Evolutionary conservation across 1,140 invertebrate genomes (phyloP).

Genomic region (Gryllus bimaculatus): DNA sequence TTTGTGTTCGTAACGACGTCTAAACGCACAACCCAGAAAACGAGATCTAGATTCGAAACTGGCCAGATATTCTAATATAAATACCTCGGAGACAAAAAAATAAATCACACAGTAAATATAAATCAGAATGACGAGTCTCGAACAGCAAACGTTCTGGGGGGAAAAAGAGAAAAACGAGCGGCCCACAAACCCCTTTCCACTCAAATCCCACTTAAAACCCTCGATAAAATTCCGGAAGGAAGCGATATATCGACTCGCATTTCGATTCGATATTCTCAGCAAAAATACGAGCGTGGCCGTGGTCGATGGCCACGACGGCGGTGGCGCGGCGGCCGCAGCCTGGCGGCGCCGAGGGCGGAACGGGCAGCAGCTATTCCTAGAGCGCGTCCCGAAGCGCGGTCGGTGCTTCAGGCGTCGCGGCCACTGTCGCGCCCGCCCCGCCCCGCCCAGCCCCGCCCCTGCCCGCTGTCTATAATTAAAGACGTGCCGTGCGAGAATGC

Average conservation of each 20-base stretch:
- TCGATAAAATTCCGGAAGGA: neutral
- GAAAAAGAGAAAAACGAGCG: neutral
- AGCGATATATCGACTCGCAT: neutral
- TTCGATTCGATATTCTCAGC: neutral
- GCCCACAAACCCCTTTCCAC: neutral
- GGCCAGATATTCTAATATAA: neutral
- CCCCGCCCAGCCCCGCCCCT: too few species aligned
- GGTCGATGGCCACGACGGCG: neutral
- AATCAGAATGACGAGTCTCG: neutral
- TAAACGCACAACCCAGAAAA: too few species aligned
- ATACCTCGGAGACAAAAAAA: neutral
- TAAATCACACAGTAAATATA: neutral
- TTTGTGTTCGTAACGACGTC: too few species aligned
- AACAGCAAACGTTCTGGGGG: neutral
- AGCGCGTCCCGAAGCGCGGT: too few species aligned
- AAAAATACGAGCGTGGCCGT: neutral
- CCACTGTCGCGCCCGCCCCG: too few species aligned
- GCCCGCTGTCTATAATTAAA: neutral
- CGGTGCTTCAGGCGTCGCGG: too few species aligned
- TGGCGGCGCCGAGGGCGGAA: too few species aligned
- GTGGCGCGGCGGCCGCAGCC: too few species aligned
- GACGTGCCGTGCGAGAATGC: neutral
- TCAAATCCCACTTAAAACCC: constrained; percentile 4
- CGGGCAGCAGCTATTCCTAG: too few species aligned
- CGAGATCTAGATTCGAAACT: too few species aligned